Conservation (phyloP, 2,113 vertebrate genomes). For the Bothrops jararaca region DNA sequence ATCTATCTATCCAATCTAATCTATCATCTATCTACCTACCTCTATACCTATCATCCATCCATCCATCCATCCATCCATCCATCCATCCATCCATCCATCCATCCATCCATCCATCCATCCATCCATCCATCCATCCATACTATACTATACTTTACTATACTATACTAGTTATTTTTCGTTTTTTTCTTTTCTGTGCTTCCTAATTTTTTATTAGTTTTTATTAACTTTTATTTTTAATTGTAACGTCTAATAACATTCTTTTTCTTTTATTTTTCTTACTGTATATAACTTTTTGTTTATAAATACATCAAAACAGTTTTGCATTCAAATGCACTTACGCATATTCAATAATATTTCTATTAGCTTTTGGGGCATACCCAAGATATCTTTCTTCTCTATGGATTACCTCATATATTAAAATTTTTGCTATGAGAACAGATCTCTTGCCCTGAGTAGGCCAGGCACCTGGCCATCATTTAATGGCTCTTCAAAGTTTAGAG, state of each 20-base stretch:
- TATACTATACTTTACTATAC: no score
- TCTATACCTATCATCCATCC: no score
- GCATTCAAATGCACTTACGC: background rate
- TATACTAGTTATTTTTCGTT: background rate
- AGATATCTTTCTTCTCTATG: background rate
- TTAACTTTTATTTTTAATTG: background rate
- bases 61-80: no score
- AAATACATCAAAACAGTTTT: background rate
- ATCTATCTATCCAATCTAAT: no score
- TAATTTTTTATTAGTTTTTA: background rate
- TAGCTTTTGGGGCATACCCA: background rate
- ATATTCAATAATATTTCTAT: background rate
- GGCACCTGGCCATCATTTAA: constrained; percentile 3
- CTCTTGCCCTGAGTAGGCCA: background rate
- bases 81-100: no score
- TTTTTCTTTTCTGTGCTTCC: background rate
- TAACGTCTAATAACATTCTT: background rate
- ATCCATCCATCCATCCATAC: no score
- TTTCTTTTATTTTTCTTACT: background rate
- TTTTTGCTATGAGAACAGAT: background rate
- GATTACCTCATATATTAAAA: constrained; percentile 1
- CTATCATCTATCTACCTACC: no score
- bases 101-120: no score
- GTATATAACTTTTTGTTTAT: background rate
- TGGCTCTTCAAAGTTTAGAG: background rate